A percentile compares a stretch with the other conserved stretches of the same genome.
These are phyloP conservation scores for Eulemur rubriventer DNA, from an alignment of 2,797 vertebrate genomes.

Conservation along the genomic window DNA sequence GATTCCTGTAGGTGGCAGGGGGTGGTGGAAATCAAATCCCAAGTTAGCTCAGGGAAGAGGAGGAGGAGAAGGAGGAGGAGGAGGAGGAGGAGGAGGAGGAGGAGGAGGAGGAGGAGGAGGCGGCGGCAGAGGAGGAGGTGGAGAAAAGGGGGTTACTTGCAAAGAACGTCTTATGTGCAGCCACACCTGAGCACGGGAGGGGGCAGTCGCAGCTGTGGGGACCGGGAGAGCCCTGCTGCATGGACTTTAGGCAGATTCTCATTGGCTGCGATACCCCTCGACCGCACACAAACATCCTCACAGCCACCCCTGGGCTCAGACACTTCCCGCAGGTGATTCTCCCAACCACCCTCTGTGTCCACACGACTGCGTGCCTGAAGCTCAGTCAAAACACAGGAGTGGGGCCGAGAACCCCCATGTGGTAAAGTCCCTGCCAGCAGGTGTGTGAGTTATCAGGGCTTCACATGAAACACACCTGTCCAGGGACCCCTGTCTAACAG, in stretches of 20 bases:
- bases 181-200: too few species aligned
- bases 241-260: background rate
- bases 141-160: accelerated
- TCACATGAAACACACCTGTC: accelerated
- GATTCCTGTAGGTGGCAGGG: background rate
- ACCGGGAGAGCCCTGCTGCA: accelerated
- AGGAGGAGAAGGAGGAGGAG: too few species aligned
- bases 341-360: background rate
- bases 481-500: accelerated
- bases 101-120: too few species aligned
- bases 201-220: accelerated
- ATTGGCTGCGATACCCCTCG: accelerated
- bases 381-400: accelerated
- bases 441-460: background rate
- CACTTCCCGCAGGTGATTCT: background rate
- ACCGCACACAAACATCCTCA: accelerated
- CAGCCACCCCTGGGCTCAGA: background rate
- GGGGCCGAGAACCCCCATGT: accelerated
- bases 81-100: background rate
- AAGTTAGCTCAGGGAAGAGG: background rate
- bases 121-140: too few species aligned
- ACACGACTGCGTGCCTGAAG: background rate
- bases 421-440: background rate
- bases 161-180: background rate
- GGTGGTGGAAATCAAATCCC: too few species aligned